Conservation (phyloP, 2,113 vertebrate species). For the Indicator maculatus region DNA sequence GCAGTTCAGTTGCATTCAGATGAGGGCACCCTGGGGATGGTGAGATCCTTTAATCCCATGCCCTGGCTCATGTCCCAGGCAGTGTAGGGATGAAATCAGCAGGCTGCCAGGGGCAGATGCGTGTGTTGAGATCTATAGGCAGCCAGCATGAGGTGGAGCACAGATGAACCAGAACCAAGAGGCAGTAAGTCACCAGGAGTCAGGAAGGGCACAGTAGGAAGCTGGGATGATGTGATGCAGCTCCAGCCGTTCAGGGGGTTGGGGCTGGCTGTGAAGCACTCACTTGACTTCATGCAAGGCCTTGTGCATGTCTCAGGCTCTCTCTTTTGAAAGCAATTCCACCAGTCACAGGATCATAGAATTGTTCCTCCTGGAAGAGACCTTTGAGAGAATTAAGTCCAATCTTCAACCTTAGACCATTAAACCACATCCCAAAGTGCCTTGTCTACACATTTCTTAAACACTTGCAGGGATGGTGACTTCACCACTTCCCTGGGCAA, state of each 20-base stretch:
- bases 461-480: too few relatives aligned
- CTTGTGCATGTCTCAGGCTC: not conserved
- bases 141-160: not conserved
- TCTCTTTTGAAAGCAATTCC: not conserved
- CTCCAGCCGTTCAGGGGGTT: not conserved
- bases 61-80: not conserved
- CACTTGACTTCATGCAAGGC: not conserved
- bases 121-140: constrained; percentile 40
- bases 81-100: constrained; percentile 24
- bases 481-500: too few relatives aligned
- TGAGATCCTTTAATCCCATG: not conserved
- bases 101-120: constrained; percentile 9
- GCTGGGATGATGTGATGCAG: not conserved
- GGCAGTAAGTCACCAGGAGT: constrained; percentile 29
- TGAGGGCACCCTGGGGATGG: not conserved
- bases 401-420: too few relatives aligned
- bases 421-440: too few relatives aligned
- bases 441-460: too few relatives aligned
- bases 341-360: too few relatives aligned
- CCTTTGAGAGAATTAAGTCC: too few relatives aligned
- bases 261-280: not conserved
- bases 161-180: constrained; percentile 49
- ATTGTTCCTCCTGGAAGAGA: too few relatives aligned
- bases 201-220: constrained; percentile 34
- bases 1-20: not conserved